Evolutionary conservation across 2,113 vertebrate genomes (phyloP).

Genomic region (Cynocephalus volans): DNA sequence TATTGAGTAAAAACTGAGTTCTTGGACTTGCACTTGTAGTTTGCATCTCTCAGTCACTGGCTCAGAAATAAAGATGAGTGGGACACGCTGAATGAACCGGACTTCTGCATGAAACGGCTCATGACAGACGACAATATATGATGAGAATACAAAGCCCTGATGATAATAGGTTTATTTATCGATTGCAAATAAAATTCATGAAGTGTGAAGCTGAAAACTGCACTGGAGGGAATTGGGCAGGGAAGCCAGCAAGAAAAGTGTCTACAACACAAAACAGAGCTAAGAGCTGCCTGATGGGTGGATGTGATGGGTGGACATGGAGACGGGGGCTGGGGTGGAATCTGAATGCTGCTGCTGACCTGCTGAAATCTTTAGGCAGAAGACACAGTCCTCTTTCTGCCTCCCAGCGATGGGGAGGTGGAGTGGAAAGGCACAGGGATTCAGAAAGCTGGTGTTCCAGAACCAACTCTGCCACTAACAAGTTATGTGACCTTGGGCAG

Average conservation of each 20-base stretch:
- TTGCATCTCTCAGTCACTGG: slow-evolving; percentile 46
- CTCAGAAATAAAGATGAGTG: slow-evolving; percentile 81
- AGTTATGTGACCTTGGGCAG: background rate
- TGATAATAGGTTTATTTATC: slow-evolving; percentile 90
- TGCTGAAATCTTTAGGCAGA: background rate
- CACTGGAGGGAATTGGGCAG: slow-evolving; percentile 82
- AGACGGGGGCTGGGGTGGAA: accelerated
- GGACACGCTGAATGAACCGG: slow-evolving; percentile 71
- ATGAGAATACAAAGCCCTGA: slow-evolving; percentile 87
- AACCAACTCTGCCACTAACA: background rate
- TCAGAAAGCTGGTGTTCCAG: background rate
- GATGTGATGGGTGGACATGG: accelerated
- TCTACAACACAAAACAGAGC: slow-evolving; percentile 73
- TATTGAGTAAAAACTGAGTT: slow-evolving; percentile 70
- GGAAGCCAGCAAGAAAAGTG: slow-evolving; percentile 69
- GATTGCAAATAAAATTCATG: slow-evolving; percentile 90
- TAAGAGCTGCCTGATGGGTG: slow-evolving; percentile 68
- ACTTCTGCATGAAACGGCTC: slow-evolving; percentile 77
- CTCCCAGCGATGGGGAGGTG: background rate
- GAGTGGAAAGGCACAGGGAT: background rate
- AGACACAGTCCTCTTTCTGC: background rate
- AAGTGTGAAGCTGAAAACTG: slow-evolving; percentile 88
- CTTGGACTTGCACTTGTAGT: slow-evolving; percentile 46
- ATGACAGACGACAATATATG: slow-evolving; percentile 86
- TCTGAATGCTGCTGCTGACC: background rate